Percentiles rank a stretch among this genome's conserved stretches.
These are phyloP conservation scores for Ciconia maguari DNA, from an alignment of 2,113 vertebrate genomes.

Conservation along the genomic window DNA sequence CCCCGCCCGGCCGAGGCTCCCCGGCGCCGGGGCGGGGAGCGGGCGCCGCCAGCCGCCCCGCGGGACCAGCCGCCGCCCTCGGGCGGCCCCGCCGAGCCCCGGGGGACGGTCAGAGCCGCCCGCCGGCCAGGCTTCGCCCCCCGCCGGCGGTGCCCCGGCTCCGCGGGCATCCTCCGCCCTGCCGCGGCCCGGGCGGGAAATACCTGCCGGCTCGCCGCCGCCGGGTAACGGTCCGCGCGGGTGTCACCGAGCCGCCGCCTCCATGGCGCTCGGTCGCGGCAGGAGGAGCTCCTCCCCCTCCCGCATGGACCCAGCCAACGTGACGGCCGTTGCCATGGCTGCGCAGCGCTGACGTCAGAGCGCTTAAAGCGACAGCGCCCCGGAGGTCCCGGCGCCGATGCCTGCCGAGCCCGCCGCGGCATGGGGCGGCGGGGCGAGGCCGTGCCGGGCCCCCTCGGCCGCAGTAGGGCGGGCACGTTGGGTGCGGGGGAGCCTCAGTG, in stretches of 20 bases:
- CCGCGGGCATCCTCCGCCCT: too few relatives aligned
- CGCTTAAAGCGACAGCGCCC: conserved; percentile 33
- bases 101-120: background rate
- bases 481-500: background rate
- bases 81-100: background rate
- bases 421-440: background rate
- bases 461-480: too few relatives aligned
- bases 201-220: background rate
- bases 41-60: background rate
- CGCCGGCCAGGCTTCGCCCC: background rate
- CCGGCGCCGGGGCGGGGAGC: too few relatives aligned
- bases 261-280: conserved; percentile 56
- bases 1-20: too few relatives aligned
- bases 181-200: background rate
- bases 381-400: background rate
- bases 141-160: too few relatives aligned
- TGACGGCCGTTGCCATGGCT: conserved; percentile 81
- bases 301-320: conserved; percentile 72
- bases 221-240: background rate
- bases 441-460: too few relatives aligned
- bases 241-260: conserved; percentile 50
- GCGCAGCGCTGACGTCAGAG: conserved; percentile 76
- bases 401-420: too few relatives aligned
- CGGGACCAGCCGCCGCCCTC: background rate
- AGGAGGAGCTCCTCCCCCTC: conserved; percentile 56